Percentiles rank a stretch among this genome's conserved stretches.
Conservation (phyloP, 2,797 vertebrate species). For the Momotus momota region DNA sequence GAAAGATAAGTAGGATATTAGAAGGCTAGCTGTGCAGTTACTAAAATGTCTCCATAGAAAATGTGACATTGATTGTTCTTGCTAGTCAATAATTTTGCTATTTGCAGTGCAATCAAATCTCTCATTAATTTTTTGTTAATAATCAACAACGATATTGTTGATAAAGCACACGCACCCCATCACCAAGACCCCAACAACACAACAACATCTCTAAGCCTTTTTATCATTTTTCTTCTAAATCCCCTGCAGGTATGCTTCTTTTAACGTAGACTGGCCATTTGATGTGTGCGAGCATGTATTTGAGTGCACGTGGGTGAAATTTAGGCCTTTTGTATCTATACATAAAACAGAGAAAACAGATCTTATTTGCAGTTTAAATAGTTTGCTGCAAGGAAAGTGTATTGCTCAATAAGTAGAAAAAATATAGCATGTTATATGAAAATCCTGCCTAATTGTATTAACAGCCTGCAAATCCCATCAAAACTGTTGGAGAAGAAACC, state of each 20-base stretch:
- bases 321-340: neutral
- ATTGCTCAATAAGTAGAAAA: constrained; percentile 11
- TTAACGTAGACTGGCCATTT: neutral
- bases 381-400: neutral
- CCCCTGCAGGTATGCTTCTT: neutral
- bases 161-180: neutral
- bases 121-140: neutral
- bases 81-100: neutral
- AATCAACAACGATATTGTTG: neutral
- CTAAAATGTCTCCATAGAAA: neutral
- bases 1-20: neutral
- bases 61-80: neutral
- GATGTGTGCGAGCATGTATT: neutral
- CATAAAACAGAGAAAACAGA: neutral
- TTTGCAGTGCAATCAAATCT: neutral
- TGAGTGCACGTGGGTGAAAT: rapidly evolving
- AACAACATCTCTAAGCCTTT: neutral
- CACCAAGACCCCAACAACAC: neutral
- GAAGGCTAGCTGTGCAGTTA: neutral
- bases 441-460: neutral
- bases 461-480: neutral
- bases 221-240: neutral
- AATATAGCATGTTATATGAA: neutral
- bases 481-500: neutral
- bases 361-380: neutral